Evolutionary conservation across 2,113 vertebrate species (phyloP).

Genomic region (western clawed frog (Xenopus tropicalis)): DNA sequence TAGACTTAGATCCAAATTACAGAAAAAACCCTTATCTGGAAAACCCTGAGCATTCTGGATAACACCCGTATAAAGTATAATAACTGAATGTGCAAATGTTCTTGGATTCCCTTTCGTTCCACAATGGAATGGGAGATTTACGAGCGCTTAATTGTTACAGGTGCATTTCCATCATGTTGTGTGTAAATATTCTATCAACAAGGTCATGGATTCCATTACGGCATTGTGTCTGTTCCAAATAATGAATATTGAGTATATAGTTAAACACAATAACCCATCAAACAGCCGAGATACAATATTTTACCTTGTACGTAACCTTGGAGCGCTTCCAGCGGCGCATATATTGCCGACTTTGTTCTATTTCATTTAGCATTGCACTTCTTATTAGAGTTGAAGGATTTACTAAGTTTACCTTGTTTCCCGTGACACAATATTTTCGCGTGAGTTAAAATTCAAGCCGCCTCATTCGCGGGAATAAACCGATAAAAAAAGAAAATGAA

Average conservation of each 20-base stretch:
- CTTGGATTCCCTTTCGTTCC: too few species aligned
- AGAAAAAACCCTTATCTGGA: too few species aligned
- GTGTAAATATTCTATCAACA: conserved; percentile 28
- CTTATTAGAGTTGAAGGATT: conserved; percentile 8
- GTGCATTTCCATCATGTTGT: conserved; percentile 20
- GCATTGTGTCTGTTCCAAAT: conserved; percentile 10
- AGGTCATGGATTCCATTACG: conserved; percentile 20
- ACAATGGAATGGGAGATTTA: conserved; percentile 10
- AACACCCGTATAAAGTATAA: too few species aligned
- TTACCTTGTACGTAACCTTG: conserved; percentile 34
- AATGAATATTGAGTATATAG: conserved; percentile 35
- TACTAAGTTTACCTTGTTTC: background rate
- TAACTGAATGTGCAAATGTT: too few species aligned
- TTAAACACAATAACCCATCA: conserved; percentile 24
- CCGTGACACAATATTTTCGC: too few species aligned
- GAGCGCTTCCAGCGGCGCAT: conserved; percentile 4
- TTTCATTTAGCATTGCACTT: conserved; percentile 9
- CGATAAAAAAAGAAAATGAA: background rate
- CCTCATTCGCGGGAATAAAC: too few species aligned
- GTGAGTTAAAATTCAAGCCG: too few species aligned
- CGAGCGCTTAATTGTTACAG: conserved; percentile 16
- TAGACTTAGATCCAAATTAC: too few species aligned
- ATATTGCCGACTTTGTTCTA: conserved; percentile 6
- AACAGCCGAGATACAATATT: conserved; percentile 19
- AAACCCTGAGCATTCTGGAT: too few species aligned